These are phyloP conservation scores for Zelleria hepariella DNA, from an alignment of 2,888 invertebrate genomes.

Conservation along the genomic window DNA sequence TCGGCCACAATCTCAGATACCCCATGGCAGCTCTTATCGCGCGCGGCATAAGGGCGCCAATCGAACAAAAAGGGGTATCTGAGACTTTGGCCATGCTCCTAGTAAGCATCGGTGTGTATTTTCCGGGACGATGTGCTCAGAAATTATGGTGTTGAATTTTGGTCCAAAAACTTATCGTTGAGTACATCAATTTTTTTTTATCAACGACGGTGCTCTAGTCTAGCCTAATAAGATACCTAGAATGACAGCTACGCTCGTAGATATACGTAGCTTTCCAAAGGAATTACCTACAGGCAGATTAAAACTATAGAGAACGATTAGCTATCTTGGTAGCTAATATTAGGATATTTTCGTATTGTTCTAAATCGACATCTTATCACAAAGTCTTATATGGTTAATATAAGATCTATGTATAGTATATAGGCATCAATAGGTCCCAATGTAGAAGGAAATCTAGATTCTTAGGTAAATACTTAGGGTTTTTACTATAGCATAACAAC, in stretches of 20 bases:
- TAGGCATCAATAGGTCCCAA: slow-evolving; percentile 55
- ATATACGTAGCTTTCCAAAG: neutral
- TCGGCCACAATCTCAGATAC: too few relatives aligned
- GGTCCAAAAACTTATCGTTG: neutral
- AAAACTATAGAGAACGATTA: neutral
- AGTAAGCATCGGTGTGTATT: neutral
- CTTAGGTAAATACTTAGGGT: slow-evolving; percentile 26
- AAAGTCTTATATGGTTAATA: slow-evolving; percentile 1
- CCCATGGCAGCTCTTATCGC: too few relatives aligned
- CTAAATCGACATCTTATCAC: slow-evolving; percentile 5
- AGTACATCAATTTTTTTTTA: too few relatives aligned
- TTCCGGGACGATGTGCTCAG: neutral
- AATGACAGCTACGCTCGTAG: too few relatives aligned
- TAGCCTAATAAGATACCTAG: neutral
- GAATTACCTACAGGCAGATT: neutral
- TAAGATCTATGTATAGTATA: neutral
- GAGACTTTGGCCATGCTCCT: too few relatives aligned
- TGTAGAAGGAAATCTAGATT: slow-evolving; percentile 15
- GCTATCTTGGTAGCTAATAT: too few relatives aligned
- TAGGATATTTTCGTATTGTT: neutral
- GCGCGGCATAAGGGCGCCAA: too few relatives aligned
- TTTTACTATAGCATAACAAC: slow-evolving; percentile 4
- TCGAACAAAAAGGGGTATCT: too few relatives aligned
- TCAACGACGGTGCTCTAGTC: neutral
- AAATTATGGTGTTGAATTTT: neutral